phyloP scores from a whole-genome alignment of 2,797 vertebrate genomes.

The Parauchenoglanis ngamensis region DNA sequence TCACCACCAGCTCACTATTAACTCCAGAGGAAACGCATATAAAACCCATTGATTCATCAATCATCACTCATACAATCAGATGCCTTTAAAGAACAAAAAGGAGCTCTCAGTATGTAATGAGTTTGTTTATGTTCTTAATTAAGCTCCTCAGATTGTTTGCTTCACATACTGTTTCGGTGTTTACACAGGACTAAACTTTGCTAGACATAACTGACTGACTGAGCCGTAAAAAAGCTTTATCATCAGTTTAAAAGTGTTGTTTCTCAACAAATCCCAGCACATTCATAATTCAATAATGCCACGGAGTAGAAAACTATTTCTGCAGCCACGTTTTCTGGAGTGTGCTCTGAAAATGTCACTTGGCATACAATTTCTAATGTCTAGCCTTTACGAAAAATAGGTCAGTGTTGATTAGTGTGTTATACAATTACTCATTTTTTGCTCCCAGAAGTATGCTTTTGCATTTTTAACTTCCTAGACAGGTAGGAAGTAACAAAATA shows the following conservation, averaged over 20 bases:
- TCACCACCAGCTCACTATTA: conserved; percentile 38
- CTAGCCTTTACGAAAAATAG: conserved; percentile 29
- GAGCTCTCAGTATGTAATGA: conserved; percentile 25
- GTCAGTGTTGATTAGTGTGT: conserved; percentile 34
- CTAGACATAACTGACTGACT: conserved; percentile 40
- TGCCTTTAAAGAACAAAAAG: conserved; percentile 50
- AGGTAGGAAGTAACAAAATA: background rate
- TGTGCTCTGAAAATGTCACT: conserved; percentile 33
- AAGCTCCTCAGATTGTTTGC: conserved; percentile 36
- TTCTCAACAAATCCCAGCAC: background rate
- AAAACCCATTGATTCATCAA: conserved; percentile 46
- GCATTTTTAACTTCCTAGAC: background rate
- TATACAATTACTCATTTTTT: conserved; percentile 15
- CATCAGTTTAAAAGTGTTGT: background rate
- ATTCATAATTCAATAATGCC: conserved; percentile 14
- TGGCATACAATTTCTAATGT: conserved; percentile 27
- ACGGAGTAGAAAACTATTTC: background rate
- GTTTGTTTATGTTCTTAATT: conserved; percentile 41
- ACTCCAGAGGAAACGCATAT: conserved; percentile 44
- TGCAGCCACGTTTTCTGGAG: conserved; percentile 4
- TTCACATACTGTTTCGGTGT: conserved; percentile 29
- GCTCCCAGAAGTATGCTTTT: background rate
- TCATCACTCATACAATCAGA: conserved; percentile 42
- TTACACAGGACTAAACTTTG: conserved; percentile 38
- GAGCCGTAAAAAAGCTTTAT: conserved; percentile 13